These are phyloP conservation scores for Diorhabda sublineata DNA, from an alignment of 1,140 invertebrate genomes.

Conservation along the genomic window DNA sequence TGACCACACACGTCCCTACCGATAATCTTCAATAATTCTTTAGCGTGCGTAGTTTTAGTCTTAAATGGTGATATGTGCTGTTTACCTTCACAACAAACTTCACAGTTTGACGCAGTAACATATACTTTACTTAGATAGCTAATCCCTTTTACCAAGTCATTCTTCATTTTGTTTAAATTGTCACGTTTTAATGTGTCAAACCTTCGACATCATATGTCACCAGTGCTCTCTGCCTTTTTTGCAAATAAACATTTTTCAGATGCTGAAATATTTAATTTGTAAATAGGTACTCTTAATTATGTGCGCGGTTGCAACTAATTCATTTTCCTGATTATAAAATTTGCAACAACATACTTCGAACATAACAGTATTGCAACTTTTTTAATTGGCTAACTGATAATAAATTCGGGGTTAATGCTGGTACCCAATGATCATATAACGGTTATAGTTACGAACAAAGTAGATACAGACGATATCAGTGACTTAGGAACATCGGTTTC, in stretches of 20 bases:
- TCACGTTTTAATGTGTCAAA: slow-evolving; percentile 37
- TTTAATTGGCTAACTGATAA: slow-evolving; percentile 31
- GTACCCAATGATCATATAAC: slow-evolving; percentile 18
- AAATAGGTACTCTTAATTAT: no score
- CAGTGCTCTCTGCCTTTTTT: no score
- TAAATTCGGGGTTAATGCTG: slow-evolving; percentile 32
- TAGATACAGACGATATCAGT: no score
- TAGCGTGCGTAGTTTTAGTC: slow-evolving; percentile 25
- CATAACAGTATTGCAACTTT: slow-evolving; percentile 31
- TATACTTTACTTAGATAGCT: slow-evolving; percentile 5
- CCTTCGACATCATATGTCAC: slow-evolving; percentile 27
- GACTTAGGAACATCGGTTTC: no score
- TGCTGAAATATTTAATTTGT: no score
- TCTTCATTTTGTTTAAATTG: slow-evolving; percentile 26
- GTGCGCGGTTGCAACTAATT: no score
- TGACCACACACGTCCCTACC: background rate
- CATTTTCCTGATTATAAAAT: no score
- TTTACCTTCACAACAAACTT: slow-evolving; percentile 41
- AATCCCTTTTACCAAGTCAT: slow-evolving; percentile 23
- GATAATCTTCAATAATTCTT: slow-evolving; percentile 25
- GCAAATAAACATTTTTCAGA: no score
- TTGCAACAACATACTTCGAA: slow-evolving; percentile 26
- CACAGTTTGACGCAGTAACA: slow-evolving; percentile 27
- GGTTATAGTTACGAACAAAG: no score
- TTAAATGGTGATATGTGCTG: slow-evolving; percentile 35